phyloP scores from a whole-genome alignment of 1,140 invertebrate genomes.

The Pogonognathellus flavescens region DNA sequence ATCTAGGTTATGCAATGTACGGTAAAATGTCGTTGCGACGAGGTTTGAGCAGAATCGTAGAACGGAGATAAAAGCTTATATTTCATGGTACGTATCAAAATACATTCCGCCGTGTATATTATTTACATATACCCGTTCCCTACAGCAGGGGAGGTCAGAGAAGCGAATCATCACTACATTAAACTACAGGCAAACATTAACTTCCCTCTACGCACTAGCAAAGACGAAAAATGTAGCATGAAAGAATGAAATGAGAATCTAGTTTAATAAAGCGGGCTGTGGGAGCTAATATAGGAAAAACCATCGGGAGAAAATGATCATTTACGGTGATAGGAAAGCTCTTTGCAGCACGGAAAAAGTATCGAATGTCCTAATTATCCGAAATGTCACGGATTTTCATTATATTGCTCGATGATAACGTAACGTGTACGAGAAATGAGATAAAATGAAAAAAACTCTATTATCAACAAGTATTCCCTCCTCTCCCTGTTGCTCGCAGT shows the following conservation, averaged over 20 bases:
- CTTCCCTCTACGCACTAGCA: neutral
- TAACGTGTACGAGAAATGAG: conserved; percentile 24
- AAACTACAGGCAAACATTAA: no score
- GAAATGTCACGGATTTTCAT: conserved; percentile 54
- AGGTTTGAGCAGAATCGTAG: no score
- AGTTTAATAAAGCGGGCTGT: conserved; percentile 6
- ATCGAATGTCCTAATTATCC: conserved; percentile 54
- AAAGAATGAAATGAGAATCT: conserved; percentile 12
- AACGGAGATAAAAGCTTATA: no score
- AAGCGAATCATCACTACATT: no score
- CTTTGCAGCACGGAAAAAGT: conserved; percentile 19
- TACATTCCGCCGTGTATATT: no score
- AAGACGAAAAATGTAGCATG: conserved; percentile 9
- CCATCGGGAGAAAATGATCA: conserved; percentile 33
- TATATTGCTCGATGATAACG: conserved; percentile 28
- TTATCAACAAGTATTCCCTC: conserved; percentile 48
- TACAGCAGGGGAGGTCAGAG: no score
- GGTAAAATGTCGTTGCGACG: neutral
- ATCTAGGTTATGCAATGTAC: neutral
- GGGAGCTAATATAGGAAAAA: neutral
- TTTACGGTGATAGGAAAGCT: conserved; percentile 28
- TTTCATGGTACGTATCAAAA: no score
- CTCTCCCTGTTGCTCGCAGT: neutral
- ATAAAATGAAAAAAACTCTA: conserved; percentile 39
- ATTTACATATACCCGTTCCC: no score